Evolutionary conservation across 1,140 invertebrate species (phyloP), one percentile per base, ranked within the genome.

Genomic region (Micrasema minimum): DNA sequence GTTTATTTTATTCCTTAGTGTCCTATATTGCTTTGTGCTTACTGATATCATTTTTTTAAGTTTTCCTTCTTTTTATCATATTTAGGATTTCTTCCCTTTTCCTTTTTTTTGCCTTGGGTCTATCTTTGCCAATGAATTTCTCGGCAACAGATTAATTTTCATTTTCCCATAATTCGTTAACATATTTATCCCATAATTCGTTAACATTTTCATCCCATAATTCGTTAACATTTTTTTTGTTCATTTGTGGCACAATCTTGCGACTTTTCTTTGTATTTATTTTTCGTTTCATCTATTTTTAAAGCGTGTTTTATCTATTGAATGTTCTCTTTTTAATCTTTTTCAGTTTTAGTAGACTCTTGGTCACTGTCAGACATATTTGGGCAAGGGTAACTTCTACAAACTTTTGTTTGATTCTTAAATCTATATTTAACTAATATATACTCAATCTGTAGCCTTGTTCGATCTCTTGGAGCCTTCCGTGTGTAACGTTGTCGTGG

Each of bases 401-500:
- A 31, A 31, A 4, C 26, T 31, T 31, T 50, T 20, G 18, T 50
- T 50, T 50, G 48, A 12, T 50, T 50, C 11, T 50, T 50, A 50
- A 50, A 50, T 50, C 48, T 50, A 16, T 50, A 2, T 50, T 12
- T 50, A 50, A 50, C 16, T 50, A 50, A 20, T 50, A 50, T 50
- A 16, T 50, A 20, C 2, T 50, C 48, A 50, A 50, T 50, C 48
- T 50, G 48, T 50, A 18, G 48, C 18, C 48, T 50, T 50, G 18
- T 3, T 16, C 48, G 48, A 50, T 50, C 48, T 20, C 48, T 16
- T 50, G 48, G 48, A 16, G 48, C 48, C 48, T 50, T 50, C 48
- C 16, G 18, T 50, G 48, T 50, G 11, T 50, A 50, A 4, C 48
- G 48, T 20, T 50, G 48, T 12, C 48, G 6, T 50, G 18, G 7